These are phyloP conservation scores for Clanis bilineata DNA, from an alignment of 2,888 invertebrate species.

Conservation along the genomic window DNA sequence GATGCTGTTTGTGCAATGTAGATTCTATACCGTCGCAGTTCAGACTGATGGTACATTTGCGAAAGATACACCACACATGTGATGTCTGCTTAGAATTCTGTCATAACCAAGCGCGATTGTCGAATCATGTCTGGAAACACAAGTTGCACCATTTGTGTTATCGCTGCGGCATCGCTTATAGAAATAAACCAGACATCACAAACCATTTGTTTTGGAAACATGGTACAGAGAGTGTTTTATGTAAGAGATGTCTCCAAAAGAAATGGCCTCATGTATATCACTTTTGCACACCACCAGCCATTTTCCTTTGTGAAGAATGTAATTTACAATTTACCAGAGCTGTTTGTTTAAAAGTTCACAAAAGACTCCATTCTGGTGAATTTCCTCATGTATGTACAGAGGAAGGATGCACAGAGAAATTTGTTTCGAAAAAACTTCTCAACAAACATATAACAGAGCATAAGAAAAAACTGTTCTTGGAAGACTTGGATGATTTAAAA, in stretches of 20 bases:
- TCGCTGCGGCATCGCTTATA: conserved; percentile 93
- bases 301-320: conserved; percentile 92
- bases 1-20: conserved; percentile 91
- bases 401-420: conserved; percentile 87
- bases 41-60: conserved; percentile 92
- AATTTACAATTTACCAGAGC: conserved; percentile 88
- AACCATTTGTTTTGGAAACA: conserved; percentile 97
- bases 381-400: conserved; percentile 88
- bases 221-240: conserved; percentile 92
- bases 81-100: conserved; percentile 93
- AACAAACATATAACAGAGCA: conserved; percentile 87
- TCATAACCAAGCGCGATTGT: conserved; percentile 89
- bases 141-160: conserved; percentile 93
- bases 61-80: conserved; percentile 92
- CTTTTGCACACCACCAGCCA: conserved; percentile 91
- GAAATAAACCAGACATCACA: conserved; percentile 93
- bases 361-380: conserved; percentile 88
- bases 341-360: conserved; percentile 91
- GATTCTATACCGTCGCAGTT: conserved; percentile 92
- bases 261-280: conserved; percentile 97
- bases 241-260: conserved; percentile 92
- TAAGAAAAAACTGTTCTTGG: conserved; percentile 58
- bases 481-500: conserved; percentile 57
- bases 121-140: conserved; percentile 95
- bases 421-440: conserved; percentile 90